Base-by-base conservation (phyloP, 2,797 vertebrate species). In the Mus minutoides region DNA sequence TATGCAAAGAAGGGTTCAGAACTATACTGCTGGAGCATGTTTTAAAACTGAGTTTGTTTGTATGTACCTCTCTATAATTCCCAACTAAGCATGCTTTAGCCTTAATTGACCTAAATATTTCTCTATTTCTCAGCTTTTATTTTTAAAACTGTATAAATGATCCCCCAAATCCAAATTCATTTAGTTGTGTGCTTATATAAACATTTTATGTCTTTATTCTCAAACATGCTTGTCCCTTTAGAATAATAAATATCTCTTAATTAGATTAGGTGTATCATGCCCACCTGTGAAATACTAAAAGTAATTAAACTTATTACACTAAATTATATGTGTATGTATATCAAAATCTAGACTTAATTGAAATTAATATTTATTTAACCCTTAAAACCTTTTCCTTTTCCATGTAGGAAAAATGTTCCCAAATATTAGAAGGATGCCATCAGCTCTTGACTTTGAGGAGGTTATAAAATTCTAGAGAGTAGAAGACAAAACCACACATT, bases 351-450 rank as follows among this genome's bases (percentile, higher is more conserved):
- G 13, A 21, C 3, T 93, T 92, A 77, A 40, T 75, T 90, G 10
- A 94, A 76, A 84, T 88, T 21, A 79, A 29, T 80, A 67, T 79
- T 88, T 93, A 7, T 24, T 92, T 92, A 19, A 77, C 6, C 71
- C 3, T 21, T 92, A 67, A 58, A 92, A 31, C 64, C 22, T 49
- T 82, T 88, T 80, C 37, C 56, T 88, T 69, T 6, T 67, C 2
- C 52, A 85, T 14, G 2, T 54, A 17, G 22, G 31, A 82, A 80
- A 31, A 88, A 71, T 26, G n/a, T 37, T 16, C 4, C 10, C 88
- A 88, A 77, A 34, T 82, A 94, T 88, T 84, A 95, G 7, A 58
- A 83, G 13, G 24, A 22, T 4, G 76, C 4, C 76, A 4, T 49
- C 43, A 52, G 37, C 40, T 77, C 94, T 54, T 88, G 14, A 3